These are phyloP conservation scores for Ephestia elutella DNA, from an alignment of 1,140 invertebrate species.

Conservation along the genomic window DNA sequence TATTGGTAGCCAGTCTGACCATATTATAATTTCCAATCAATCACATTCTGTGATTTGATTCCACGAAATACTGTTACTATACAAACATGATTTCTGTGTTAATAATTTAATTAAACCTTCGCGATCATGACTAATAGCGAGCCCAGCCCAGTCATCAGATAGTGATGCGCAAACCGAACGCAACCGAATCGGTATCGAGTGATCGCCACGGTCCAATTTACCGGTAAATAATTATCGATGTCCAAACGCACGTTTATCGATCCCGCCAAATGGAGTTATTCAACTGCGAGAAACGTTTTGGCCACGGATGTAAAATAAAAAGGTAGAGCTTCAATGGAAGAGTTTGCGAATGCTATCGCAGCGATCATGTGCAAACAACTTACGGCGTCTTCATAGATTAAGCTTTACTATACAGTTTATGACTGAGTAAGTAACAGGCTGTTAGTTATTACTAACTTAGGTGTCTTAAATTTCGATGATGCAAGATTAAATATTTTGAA, in stretches of 20 bases:
- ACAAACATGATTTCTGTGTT: neutral
- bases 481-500: too few relatives aligned
- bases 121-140: neutral
- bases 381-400: too few relatives aligned
- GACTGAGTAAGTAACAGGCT: too few relatives aligned
- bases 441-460: too few relatives aligned
- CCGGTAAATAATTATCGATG: constrained; percentile 3
- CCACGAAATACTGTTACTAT: neutral
- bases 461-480: too few relatives aligned
- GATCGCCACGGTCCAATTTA: neutral
- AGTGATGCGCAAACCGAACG: too few relatives aligned
- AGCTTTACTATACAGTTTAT: too few relatives aligned
- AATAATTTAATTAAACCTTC: neutral
- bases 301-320: neutral
- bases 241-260: constrained; percentile 2
- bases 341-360: neutral
- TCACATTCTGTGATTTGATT: too few relatives aligned
- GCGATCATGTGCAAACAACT: too few relatives aligned
- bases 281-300: neutral
- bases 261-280: constrained; percentile 1
- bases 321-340: neutral
- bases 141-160: neutral
- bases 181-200: neutral
- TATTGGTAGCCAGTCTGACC: too few relatives aligned
- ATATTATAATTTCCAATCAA: too few relatives aligned